These are phyloP conservation scores for Ophiothrix spiculata DNA, from an alignment of 35 echinoderm and acorn worm species.

Conservation along the genomic window DNA sequence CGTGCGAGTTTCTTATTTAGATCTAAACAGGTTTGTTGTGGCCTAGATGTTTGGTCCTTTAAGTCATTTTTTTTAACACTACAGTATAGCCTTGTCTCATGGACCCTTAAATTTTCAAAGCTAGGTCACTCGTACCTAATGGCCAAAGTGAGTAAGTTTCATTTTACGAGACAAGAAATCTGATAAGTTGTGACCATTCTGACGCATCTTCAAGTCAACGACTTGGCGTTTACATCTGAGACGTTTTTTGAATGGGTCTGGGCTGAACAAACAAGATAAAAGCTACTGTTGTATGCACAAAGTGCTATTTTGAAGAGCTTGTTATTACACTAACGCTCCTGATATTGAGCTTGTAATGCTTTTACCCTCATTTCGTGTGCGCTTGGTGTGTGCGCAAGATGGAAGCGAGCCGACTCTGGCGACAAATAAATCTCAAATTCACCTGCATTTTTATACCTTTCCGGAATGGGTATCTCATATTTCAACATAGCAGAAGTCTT, in stretches of 20 bases:
- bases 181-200: background rate
- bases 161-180: background rate
- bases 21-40: background rate
- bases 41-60: conserved; percentile 1
- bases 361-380: background rate
- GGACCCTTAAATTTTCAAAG: background rate
- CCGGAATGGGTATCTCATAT: background rate
- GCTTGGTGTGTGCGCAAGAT: background rate
- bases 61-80: background rate
- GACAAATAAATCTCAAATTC: background rate
- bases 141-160: background rate
- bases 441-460: background rate
- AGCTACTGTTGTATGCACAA: background rate
- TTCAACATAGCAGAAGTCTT: too few relatives aligned
- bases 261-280: conserved; percentile 7
- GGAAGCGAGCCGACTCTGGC: background rate
- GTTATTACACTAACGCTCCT: background rate
- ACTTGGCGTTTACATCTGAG: background rate
- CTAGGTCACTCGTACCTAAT: background rate
- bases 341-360: background rate
- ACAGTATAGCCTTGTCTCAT: background rate
- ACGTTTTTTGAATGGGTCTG: background rate
- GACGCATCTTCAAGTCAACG: background rate
- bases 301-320: background rate
- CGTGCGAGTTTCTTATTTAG: conserved; percentile 3